Percentiles rank a stretch among this genome's conserved stretches.
Evolutionary conservation across 2,888 invertebrate genomes (phyloP).

Genomic region (Julus scanicus): DNA sequence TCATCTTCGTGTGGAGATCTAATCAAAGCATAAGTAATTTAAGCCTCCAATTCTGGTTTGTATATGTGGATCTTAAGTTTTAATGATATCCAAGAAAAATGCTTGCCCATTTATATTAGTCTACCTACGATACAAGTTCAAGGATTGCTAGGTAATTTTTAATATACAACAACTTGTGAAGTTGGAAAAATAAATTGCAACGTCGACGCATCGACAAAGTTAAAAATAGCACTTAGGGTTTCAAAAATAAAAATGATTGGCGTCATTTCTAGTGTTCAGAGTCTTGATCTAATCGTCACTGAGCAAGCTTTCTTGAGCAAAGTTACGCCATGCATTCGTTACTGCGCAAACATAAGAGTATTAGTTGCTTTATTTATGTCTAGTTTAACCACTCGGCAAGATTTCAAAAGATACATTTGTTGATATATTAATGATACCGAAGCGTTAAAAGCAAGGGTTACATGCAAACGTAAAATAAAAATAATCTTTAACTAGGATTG

Average conservation of each 20-base stretch:
- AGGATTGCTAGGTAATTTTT: background rate
- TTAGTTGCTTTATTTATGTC: background rate
- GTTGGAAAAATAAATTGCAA: background rate
- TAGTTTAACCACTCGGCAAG: background rate
- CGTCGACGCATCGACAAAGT: background rate
- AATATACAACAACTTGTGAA: background rate
- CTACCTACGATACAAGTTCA: background rate
- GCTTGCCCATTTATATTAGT: background rate
- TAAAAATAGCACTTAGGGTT: background rate
- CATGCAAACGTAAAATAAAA: background rate
- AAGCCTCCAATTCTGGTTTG: background rate
- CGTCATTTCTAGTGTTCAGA: background rate
- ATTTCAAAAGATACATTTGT: background rate
- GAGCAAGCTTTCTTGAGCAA: background rate
- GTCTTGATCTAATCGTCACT: background rate
- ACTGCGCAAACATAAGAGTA: background rate
- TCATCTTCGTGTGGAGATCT: background rate
- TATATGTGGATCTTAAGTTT: background rate
- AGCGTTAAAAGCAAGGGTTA: background rate
- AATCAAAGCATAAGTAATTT: background rate
- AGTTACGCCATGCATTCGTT: slow-evolving; percentile 11
- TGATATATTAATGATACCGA: background rate
- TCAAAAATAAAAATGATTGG: background rate
- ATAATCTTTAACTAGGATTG: background rate
- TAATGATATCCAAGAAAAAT: background rate